Evolutionary conservation across 2,113 vertebrate species (phyloP).

Genomic region (Sinocyclocheilus grahami): DNA sequence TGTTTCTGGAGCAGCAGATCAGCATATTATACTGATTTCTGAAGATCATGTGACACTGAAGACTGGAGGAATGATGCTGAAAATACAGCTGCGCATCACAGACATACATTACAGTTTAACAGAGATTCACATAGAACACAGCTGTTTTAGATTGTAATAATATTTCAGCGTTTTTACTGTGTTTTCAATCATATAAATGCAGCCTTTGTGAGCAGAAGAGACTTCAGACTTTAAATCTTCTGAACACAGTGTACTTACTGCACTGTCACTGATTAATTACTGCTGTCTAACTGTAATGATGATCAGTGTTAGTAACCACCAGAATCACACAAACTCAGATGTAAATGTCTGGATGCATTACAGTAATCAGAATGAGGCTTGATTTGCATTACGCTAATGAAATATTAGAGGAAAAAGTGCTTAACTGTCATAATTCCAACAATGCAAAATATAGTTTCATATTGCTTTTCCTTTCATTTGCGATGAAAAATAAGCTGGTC

Average conservation of each 20-base stretch:
- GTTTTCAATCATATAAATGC: not conserved
- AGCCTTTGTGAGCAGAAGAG: not conserved
- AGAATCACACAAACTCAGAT: not conserved
- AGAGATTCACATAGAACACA: not conserved
- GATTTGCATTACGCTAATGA: not conserved
- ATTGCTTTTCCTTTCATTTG: not conserved
- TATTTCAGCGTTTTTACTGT: not conserved
- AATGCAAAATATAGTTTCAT: not conserved
- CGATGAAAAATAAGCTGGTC: not conserved
- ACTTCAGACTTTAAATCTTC: not conserved
- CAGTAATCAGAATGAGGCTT: not conserved
- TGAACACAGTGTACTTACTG: not conserved
- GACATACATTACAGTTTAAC: not conserved
- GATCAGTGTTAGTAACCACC: not conserved
- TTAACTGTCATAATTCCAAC: not conserved
- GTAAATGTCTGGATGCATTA: not conserved
- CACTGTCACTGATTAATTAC: not conserved
- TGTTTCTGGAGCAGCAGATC: not conserved
- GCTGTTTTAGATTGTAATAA: rapidly evolving
- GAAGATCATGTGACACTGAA: no score
- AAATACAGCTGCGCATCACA: not conserved
- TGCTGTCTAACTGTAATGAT: not conserved
- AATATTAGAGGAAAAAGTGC: not conserved
- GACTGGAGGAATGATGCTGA: no score
- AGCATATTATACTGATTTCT: no score